These are phyloP conservation scores for Pogona vitticeps DNA, from an alignment of 2,113 vertebrate species.

Conservation along the genomic window DNA sequence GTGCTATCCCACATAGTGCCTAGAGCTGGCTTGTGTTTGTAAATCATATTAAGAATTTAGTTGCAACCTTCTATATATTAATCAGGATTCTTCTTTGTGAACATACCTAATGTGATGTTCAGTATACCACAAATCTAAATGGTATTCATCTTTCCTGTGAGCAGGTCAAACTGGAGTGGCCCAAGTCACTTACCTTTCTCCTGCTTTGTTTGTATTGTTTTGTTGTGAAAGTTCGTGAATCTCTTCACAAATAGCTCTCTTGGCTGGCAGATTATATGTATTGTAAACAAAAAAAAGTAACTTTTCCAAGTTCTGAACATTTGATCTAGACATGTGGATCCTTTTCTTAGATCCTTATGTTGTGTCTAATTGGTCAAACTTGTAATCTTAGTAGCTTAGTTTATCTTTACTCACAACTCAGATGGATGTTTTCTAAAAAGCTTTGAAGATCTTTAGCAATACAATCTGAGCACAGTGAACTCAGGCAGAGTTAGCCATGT, in stretches of 20 bases:
- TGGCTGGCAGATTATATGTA: too few relatives aligned
- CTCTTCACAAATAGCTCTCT: too few relatives aligned
- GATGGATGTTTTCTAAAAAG: background rate
- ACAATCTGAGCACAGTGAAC: background rate
- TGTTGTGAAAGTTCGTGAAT: background rate
- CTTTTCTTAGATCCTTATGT: background rate
- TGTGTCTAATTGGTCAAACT: background rate
- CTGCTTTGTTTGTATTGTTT: background rate
- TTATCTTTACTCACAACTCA: background rate
- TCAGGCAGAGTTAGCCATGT: background rate
- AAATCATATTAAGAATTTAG: too few relatives aligned
- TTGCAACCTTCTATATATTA: background rate
- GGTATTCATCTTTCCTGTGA: background rate
- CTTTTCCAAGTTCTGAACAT: background rate
- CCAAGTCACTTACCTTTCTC: background rate
- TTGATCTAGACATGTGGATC: background rate
- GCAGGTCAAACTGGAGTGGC: background rate
- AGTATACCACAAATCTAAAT: background rate
- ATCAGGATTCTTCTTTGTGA: background rate
- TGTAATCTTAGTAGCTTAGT: background rate
- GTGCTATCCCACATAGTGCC: too few relatives aligned
- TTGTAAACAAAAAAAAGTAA: too few relatives aligned
- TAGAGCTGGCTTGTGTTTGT: background rate
- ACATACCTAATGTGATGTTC: background rate
- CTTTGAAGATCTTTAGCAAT: too few relatives aligned